Evolutionary conservation across 37 sponge, comb jelly and placozoan genomes (phyloP), one percentile per base, ranked within the genome.

Genomic region (Lycopodina hypogea): DNA sequence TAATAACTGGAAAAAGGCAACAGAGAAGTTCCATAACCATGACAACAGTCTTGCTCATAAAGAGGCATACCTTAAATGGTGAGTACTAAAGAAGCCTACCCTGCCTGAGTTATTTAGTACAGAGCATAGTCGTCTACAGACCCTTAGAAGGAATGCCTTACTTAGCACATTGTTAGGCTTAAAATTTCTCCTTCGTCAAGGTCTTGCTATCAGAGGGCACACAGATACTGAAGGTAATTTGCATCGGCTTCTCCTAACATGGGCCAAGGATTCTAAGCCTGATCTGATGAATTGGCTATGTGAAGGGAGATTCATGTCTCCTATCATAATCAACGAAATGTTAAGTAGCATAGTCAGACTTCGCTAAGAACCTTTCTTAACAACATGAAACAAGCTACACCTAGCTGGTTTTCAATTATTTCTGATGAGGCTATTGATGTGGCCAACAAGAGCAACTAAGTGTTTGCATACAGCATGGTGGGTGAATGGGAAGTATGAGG

Each of bases 1-100:
- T 61, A 65, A 76, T 32, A 87, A 87, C 40, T 87, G 80, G 80
- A 87, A 75, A 50, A 87, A 87, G 39, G 87, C 81, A 24, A 80
- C 66, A 59, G 36, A 71, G 37, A 63, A 38, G 37, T 75, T 41
- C 52, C 18, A 23, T 24, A 42, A 38, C 52, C 87, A 87, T 50
- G 33, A 29, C 3, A 68, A 69, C 21, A 80, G 63, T 81, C 42
- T 22, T 57, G 34, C 26, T 72, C 84, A 66, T 70, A 24, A 23
- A 41, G 77, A 76, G 40, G 75, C 75, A 4, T 30, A 11, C 3
- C 9, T 74, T 26, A 74, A 74, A 30, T 68, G 68, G 68, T 7
- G 18, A 30, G 34, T 38, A 32, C 8, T 7, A 7, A 38, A 19
- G 15, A 29, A 68, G 21, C 68, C 68, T 38, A 28, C 68, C 39